A percentile compares a stretch with the other conserved stretches of the same genome.
Conservation (phyloP, 2,888 invertebrate species). For the Cyrtodaria siliqua region DNA sequence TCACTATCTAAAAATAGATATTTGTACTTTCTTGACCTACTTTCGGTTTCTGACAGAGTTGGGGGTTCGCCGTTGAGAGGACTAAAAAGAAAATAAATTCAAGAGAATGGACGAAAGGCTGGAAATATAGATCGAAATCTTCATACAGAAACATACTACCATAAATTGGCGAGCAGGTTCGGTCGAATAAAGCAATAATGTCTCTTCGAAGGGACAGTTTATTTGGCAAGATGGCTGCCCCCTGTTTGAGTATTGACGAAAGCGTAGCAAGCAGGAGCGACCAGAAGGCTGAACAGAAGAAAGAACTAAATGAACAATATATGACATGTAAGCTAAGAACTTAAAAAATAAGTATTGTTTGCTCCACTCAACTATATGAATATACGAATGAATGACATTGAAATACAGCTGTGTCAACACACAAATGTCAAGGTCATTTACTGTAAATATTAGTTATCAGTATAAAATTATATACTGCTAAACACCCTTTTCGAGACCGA, state of each 20-base stretch:
- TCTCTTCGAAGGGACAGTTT: too few species aligned
- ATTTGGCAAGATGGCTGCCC: too few species aligned
- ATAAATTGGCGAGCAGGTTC: too few species aligned
- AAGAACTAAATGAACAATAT: slow-evolving; percentile 96
- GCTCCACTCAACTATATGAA: not conserved
- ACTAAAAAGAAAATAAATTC: too few species aligned
- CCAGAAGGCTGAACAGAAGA: slow-evolving; percentile 91
- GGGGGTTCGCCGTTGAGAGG: too few species aligned
- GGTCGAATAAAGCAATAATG: too few species aligned
- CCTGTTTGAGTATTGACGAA: too few species aligned
- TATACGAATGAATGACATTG: not conserved
- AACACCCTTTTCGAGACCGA: too few species aligned
- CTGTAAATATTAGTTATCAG: not conserved
- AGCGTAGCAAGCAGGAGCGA: slow-evolving; percentile 1
- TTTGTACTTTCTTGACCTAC: slow-evolving; percentile 32
- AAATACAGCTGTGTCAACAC: not conserved
- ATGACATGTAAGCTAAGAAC: slow-evolving; percentile 91
- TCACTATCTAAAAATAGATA: slow-evolving; percentile 24
- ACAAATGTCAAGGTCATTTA: slow-evolving; percentile 7
- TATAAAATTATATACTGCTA: too few species aligned
- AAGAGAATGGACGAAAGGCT: too few species aligned
- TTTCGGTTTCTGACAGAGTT: slow-evolving; percentile 16
- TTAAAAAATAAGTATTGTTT: not conserved
- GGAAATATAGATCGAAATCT: too few species aligned
- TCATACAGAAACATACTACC: too few species aligned